These are phyloP conservation scores for Gymnothorax javanicus DNA, from an alignment of 2,797 vertebrate species.

Conservation along the genomic window DNA sequence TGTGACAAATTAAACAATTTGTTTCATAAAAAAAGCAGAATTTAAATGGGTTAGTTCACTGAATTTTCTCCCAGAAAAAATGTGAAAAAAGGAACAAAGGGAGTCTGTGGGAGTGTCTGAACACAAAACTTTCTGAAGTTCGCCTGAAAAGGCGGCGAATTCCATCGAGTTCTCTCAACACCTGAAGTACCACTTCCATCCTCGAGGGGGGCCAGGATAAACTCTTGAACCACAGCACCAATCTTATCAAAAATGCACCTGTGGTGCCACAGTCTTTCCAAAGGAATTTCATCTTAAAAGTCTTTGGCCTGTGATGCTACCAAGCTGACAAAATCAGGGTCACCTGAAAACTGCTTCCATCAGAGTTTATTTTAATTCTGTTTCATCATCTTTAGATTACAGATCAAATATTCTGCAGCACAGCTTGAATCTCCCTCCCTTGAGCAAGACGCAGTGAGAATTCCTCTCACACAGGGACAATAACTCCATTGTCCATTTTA, in stretches of 20 bases:
- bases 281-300: not conserved
- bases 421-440: not conserved
- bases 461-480: not conserved
- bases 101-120: no score
- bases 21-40: no score
- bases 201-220: not conserved
- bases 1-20: no score
- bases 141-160: not conserved
- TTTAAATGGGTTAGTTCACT: no score
- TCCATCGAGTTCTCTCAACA: not conserved
- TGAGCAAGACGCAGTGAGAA: not conserved
- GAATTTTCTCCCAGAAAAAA: no score
- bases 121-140: not conserved
- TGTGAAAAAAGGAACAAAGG: no score
- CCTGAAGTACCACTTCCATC: not conserved
- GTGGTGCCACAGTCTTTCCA: not conserved
- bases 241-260: not conserved
- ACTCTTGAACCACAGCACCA: not conserved
- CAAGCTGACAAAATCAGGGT: slow-evolving; percentile 17
- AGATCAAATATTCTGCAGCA: not conserved
- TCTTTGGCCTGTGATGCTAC: slow-evolving; percentile 14
- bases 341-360: not conserved
- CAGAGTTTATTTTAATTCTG: slow-evolving; percentile 13
- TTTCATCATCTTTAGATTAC: slow-evolving; percentile 20
- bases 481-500: not conserved